These are phyloP conservation scores for Protodeltote pygarga DNA, from an alignment of 2,888 invertebrate genomes.

Conservation along the genomic window DNA sequence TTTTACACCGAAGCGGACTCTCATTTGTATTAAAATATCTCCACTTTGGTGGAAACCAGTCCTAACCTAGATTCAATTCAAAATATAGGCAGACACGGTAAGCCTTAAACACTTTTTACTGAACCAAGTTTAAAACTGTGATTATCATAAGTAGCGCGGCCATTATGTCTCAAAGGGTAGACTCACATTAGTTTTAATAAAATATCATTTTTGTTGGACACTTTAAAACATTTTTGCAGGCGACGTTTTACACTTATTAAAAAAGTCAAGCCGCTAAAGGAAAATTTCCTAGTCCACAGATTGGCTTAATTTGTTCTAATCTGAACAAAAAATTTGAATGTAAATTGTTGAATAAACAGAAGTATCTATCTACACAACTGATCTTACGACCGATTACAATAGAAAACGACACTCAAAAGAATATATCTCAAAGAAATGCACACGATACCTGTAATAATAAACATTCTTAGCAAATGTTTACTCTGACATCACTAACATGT, in stretches of 20 bases:
- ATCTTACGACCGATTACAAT: conserved; percentile 5
- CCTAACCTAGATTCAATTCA: too few relatives aligned
- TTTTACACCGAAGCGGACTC: too few relatives aligned
- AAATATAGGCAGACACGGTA: too few relatives aligned
- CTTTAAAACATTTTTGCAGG: conserved; percentile 8
- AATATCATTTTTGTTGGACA: conserved; percentile 4
- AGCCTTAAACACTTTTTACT: too few relatives aligned
- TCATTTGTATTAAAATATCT: too few relatives aligned
- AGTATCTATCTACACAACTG: conserved; percentile 23
- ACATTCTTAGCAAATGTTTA: conserved; percentile 25
- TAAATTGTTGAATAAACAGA: conserved; percentile 29
- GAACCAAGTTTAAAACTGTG: too few relatives aligned
- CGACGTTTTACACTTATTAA: conserved; percentile 18
- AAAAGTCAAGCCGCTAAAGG: conserved; percentile 3
- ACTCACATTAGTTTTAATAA: conserved; percentile 9
- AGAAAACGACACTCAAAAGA: conserved; percentile 1
- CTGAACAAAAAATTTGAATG: conserved; percentile 14
- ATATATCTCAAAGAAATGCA: conserved; percentile 3
- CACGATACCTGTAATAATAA: conserved; percentile 6
- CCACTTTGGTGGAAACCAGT: too few relatives aligned
- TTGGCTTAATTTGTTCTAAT: too few relatives aligned
- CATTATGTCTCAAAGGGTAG: neutral
- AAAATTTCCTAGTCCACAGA: conserved; percentile 13
- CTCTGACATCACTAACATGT: conserved; percentile 19
- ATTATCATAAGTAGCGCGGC: too few relatives aligned